Evolutionary conservation across 2,797 vertebrate genomes (phyloP), one percentile per base, ranked within the genome.

Genomic region (Darevskia nairensis): DNA sequence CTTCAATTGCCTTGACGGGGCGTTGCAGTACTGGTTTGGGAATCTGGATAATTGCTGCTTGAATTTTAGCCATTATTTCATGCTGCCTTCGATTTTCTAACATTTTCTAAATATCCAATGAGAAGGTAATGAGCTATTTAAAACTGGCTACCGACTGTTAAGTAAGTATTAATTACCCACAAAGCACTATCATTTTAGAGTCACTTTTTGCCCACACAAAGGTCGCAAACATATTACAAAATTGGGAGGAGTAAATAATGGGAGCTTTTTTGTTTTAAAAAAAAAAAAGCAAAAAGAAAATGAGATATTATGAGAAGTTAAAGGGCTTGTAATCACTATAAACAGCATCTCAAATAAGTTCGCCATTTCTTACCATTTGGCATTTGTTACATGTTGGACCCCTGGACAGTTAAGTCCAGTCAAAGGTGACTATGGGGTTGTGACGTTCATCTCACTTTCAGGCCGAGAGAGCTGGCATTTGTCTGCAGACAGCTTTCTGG

Each of bases 61-160:
- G 96, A 90, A 97, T 97, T 89, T 82, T 94, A 75, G 96, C 95
- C 96, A 97, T 96, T 69, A 97, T 96, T 92, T 97, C 96, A 92
- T 95, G 97, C 92, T 97, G 96, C 80, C 96, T 97, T 87, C 94
- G 97, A 94, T 89, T 96, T 90, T 59, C 90, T 86, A 92, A 46
- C 3, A 19, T 92, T 88, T 96, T 95, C 97, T 98, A 91, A 88
- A 93, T 94, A 97, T 81, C 11, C 88, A 87, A 93, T 8, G 90
- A 1, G 90, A 27, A 71, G 3, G 59, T 23, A 91, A 84, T 94
- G 68, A 92, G 75, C 87, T 85, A 82, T 87, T 92, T 29, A 69
- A 25, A 84, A n/a, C 44, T 72, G 55, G 85, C 41, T 69, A 82
- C 50, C 2, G 35, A 32, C 6, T 74, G 19, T 61, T 80, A 23